phyloP scores from a whole-genome alignment of 2,888 invertebrate genomes.

The Melitaea athalia region DNA sequence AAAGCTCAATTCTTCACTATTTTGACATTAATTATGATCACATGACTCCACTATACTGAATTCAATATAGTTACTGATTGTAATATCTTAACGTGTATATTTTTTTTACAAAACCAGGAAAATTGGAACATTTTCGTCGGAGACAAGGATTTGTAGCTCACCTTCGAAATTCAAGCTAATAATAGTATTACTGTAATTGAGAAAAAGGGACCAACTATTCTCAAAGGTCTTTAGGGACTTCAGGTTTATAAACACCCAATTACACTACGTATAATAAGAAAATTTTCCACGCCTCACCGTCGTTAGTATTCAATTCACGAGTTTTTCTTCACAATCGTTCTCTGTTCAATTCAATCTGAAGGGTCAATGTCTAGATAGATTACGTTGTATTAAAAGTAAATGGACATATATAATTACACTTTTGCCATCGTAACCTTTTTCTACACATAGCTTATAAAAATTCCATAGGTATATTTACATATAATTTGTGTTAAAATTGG shows the following conservation, averaged over 20 bases:
- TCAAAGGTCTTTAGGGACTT: neutral
- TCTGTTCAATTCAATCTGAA: slow-evolving; percentile 8
- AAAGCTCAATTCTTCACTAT: too few relatives aligned
- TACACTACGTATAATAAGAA: slow-evolving; percentile 6
- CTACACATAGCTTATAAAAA: too few relatives aligned
- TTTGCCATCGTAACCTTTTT: neutral
- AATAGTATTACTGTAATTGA: neutral
- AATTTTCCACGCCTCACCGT: neutral
- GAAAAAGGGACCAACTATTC: neutral
- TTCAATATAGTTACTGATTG: too few relatives aligned
- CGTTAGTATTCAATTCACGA: slow-evolving; percentile 12
- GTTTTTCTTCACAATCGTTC: slow-evolving; percentile 7
- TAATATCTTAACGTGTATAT: too few relatives aligned
- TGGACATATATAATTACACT: neutral
- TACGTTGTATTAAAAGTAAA: neutral
- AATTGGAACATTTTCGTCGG: too few relatives aligned
- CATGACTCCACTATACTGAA: too few relatives aligned
- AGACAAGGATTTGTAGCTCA: too few relatives aligned
- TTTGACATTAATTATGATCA: too few relatives aligned
- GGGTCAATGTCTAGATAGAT: neutral
- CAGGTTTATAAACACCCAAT: neutral
- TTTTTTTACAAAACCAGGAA: too few relatives aligned
- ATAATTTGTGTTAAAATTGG: too few relatives aligned
- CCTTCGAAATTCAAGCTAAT: neutral
- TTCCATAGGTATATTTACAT: too few relatives aligned